phyloP scores from a whole-genome alignment of 2,888 invertebrate species.

The Oscheius sp. region DNA sequence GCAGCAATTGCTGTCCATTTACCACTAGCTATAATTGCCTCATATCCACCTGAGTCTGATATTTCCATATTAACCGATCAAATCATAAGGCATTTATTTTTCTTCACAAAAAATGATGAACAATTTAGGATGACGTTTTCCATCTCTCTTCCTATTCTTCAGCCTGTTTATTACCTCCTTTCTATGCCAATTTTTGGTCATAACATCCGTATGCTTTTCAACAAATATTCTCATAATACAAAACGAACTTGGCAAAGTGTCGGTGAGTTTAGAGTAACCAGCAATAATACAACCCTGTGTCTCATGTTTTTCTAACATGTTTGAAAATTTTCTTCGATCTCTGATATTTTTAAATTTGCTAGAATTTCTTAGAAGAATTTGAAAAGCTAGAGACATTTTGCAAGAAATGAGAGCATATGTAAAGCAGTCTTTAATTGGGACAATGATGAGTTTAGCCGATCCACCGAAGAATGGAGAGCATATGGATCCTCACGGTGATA shows the following conservation, averaged over 20 bases:
- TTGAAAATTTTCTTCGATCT: too few relatives aligned
- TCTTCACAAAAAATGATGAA: background rate
- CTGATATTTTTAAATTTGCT: background rate
- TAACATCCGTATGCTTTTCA: constrained; percentile 45
- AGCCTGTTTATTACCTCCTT: constrained; percentile 45
- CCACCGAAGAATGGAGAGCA: constrained; percentile 39
- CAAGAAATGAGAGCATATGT: too few relatives aligned
- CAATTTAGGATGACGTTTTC: constrained; percentile 36
- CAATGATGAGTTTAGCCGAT: constrained; percentile 28
- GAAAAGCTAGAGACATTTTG: too few relatives aligned
- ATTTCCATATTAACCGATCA: constrained; percentile 40
- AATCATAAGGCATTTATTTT: constrained; percentile 26
- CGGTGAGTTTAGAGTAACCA: too few relatives aligned
- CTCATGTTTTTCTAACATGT: too few relatives aligned
- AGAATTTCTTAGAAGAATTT: too few relatives aligned
- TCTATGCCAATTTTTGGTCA: constrained; percentile 35
- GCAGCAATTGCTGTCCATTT: constrained; percentile 45
- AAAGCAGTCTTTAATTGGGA: too few relatives aligned
- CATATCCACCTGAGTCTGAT: constrained; percentile 39
- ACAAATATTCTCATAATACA: constrained; percentile 49
- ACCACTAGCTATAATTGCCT: constrained; percentile 41
- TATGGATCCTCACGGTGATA: constrained; percentile 40
- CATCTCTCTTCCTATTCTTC: constrained; percentile 43
- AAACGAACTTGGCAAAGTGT: constrained; percentile 58
- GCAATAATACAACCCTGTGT: too few relatives aligned